Percentiles rank a stretch among this genome's conserved stretches.
Evolutionary conservation across 2,113 vertebrate genomes (phyloP).

Genomic region (Menidia beryllina): DNA sequence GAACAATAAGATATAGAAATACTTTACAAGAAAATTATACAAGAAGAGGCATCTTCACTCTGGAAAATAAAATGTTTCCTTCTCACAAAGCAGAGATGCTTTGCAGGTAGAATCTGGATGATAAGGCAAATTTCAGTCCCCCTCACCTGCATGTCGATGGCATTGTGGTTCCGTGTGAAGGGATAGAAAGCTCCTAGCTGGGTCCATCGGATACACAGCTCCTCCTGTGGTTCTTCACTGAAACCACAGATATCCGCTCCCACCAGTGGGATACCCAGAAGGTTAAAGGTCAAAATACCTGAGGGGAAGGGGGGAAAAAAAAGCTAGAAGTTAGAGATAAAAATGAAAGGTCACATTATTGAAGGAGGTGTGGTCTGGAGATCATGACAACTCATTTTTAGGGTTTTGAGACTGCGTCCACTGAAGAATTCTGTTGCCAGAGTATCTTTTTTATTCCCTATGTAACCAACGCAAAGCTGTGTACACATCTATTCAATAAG

Average conservation of each 20-base stretch:
- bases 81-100: too few relatives aligned
- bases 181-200: slow-evolving; percentile 91
- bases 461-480: too few relatives aligned
- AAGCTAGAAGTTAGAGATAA: background rate
- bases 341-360: background rate
- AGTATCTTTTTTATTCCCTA: too few relatives aligned
- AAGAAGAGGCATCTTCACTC: too few relatives aligned
- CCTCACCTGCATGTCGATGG: slow-evolving; percentile 75
- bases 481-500: too few relatives aligned
- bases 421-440: too few relatives aligned
- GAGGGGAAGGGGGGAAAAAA: background rate
- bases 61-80: too few relatives aligned
- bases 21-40: too few relatives aligned
- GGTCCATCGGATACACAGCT: slow-evolving; percentile 89
- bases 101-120: background rate
- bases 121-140: background rate
- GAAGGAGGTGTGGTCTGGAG: too few relatives aligned
- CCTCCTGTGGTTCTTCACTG: slow-evolving; percentile 83
- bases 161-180: slow-evolving; percentile 90
- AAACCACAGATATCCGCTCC: slow-evolving; percentile 90
- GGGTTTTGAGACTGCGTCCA: too few relatives aligned
- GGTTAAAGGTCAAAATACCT: slow-evolving; percentile 91
- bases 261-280: slow-evolving; percentile 86
- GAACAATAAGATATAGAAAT: background rate
- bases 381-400: too few relatives aligned